Conservation (phyloP, 2,113 vertebrate genomes). For the Hyaena hyaena region DNA sequence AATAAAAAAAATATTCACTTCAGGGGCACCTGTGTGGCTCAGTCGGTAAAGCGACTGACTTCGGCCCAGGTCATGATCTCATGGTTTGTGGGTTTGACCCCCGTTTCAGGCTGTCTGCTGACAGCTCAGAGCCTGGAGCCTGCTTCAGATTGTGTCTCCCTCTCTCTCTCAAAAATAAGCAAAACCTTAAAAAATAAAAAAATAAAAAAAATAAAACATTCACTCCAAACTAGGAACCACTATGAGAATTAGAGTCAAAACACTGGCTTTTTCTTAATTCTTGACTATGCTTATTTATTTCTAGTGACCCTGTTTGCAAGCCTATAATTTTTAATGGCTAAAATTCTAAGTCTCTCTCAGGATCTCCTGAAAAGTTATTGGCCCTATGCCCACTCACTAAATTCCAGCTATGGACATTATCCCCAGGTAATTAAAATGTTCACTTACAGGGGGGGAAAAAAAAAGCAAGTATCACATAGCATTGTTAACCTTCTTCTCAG, state of each 20-base stretch:
- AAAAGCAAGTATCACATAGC: constrained; percentile 45
- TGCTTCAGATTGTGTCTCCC: too few relatives aligned
- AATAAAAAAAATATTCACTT: constrained; percentile 42
- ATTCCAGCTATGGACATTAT: constrained; percentile 47
- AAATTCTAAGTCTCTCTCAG: constrained; percentile 46
- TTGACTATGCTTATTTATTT: constrained; percentile 27
- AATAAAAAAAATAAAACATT: constrained; percentile 30
- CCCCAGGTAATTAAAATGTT: constrained; percentile 71
- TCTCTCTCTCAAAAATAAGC: too few relatives aligned
- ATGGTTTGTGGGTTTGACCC: too few relatives aligned
- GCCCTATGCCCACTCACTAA: background rate
- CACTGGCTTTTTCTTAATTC: constrained; percentile 11
- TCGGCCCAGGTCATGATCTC: too few relatives aligned
- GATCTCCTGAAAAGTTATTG: constrained; percentile 44
- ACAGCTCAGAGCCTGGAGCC: too few relatives aligned
- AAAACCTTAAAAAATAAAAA: background rate
- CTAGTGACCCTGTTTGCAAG: background rate
- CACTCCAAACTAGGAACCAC: background rate
- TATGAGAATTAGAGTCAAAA: constrained; percentile 19
- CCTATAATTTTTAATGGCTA: background rate
- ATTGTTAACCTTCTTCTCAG: constrained; percentile 67
- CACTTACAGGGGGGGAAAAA: background rate
- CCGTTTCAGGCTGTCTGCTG: too few relatives aligned
- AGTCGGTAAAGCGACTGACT: too few relatives aligned
- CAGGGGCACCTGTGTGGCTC: background rate